Conservation (phyloP, 2,888 invertebrate species). For the Drosophila rubida region DNA sequence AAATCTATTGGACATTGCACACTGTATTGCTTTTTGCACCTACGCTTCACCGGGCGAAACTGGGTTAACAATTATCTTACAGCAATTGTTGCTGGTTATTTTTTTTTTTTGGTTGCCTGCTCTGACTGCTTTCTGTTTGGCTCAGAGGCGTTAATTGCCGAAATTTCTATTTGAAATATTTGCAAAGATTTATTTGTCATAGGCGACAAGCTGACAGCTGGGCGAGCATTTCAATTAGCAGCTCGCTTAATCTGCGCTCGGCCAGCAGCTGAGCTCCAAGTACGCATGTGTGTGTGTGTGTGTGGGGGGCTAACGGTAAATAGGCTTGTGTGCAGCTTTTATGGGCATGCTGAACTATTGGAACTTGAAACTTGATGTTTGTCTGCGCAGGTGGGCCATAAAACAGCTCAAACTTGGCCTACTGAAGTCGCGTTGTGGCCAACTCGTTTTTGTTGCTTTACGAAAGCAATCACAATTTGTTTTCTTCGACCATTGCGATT, state of each 20-base stretch:
- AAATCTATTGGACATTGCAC: constrained; percentile 16
- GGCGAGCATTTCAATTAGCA: constrained; percentile 51
- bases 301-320: constrained; percentile 48
- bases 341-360: constrained; percentile 48
- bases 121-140: constrained; percentile 11
- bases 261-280: constrained; percentile 22
- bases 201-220: constrained; percentile 33
- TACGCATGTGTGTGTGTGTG: constrained; percentile 4
- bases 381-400: constrained; percentile 34
- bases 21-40: constrained; percentile 7
- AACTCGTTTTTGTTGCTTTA: background rate
- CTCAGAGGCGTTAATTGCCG: constrained; percentile 49
- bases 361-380: constrained; percentile 33
- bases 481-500: background rate
- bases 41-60: constrained; percentile 30
- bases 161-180: constrained; percentile 46
- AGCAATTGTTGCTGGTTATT: background rate
- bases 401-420: constrained; percentile 40
- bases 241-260: constrained; percentile 25
- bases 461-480: constrained; percentile 3
- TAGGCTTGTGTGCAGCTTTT: constrained; percentile 29
- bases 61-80: constrained; percentile 51
- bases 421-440: constrained; percentile 24
- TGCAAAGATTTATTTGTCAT: constrained; percentile 23
- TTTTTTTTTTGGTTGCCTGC: too few species aligned